phyloP scores from a whole-genome alignment of 2,888 invertebrate species.

The Mongoloraphidia duomilia region DNA sequence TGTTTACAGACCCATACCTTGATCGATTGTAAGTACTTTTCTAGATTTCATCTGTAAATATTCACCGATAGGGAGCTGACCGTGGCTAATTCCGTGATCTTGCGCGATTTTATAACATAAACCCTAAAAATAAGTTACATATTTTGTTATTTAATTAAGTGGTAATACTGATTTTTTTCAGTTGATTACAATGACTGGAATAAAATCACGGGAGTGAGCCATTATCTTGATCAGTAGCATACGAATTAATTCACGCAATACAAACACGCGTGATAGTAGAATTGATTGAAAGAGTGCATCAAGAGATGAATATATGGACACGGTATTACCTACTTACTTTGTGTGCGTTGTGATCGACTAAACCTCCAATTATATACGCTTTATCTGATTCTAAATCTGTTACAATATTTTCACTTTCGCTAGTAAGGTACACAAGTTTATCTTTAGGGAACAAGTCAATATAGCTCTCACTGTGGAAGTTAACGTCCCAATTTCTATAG shows the following conservation, averaged over 20 bases:
- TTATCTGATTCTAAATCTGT: slow-evolving; percentile 56
- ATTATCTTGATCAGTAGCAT: too few species aligned
- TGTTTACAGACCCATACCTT: slow-evolving; percentile 43
- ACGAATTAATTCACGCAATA: too few species aligned
- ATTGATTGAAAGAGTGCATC: too few species aligned
- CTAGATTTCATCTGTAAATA: slow-evolving; percentile 83
- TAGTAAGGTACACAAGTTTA: slow-evolving; percentile 77
- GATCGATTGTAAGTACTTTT: slow-evolving; percentile 89
- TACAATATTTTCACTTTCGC: slow-evolving; percentile 84
- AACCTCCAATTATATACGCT: slow-evolving; percentile 88
- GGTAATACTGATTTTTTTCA: slow-evolving; percentile 1
- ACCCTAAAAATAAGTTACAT: slow-evolving; percentile 42
- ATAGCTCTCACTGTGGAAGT: slow-evolving; percentile 54
- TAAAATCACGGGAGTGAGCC: too few species aligned
- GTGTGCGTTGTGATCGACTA: slow-evolving; percentile 93
- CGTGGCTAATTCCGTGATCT: slow-evolving; percentile 65
- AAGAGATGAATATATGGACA: too few species aligned
- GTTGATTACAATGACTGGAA: too few species aligned
- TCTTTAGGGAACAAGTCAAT: slow-evolving; percentile 57
- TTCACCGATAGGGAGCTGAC: slow-evolving; percentile 75
- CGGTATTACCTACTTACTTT: slow-evolving; percentile 45
- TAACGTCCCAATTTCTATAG: slow-evolving; percentile 83
- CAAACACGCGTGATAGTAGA: too few species aligned
- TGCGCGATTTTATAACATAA: slow-evolving; percentile 70
- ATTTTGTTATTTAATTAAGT: too few species aligned